Evolutionary conservation across 2,888 invertebrate genomes (phyloP).

Genomic region (Lamellibrachia columna): DNA sequence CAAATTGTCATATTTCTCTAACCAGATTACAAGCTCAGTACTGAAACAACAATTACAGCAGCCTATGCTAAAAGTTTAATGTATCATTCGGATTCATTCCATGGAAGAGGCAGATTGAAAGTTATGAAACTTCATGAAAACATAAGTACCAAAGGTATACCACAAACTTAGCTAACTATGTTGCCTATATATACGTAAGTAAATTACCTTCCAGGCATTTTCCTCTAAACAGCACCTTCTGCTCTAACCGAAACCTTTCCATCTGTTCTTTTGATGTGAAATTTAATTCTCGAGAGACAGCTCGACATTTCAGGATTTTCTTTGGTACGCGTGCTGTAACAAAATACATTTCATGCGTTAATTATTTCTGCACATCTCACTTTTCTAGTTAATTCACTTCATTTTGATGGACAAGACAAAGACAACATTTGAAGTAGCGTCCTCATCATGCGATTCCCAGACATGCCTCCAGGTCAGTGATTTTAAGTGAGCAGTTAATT

Average conservation of each 20-base stretch:
- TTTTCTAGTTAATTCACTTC: not conserved
- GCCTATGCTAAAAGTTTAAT: not conserved
- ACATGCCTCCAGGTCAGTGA: too few species aligned
- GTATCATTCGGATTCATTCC: not conserved
- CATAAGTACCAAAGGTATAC: too few species aligned
- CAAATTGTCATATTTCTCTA: not conserved
- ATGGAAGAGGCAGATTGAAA: not conserved
- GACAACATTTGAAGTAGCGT: too few species aligned
- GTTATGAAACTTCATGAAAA: not conserved
- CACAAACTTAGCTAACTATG: not conserved
- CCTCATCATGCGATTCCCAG: too few species aligned
- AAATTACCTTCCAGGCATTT: slow-evolving; percentile 80
- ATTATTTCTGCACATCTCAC: not conserved
- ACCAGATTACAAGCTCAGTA: not conserved
- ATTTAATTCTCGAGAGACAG: slow-evolving; percentile 70
- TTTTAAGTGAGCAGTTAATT: too few species aligned
- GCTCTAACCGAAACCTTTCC: slow-evolving; percentile 95
- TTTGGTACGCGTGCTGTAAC: slow-evolving; percentile 90
- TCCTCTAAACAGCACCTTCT: slow-evolving; percentile 79
- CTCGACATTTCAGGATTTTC: slow-evolving; percentile 89
- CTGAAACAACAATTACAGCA: not conserved
- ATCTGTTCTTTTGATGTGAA: slow-evolving; percentile 81
- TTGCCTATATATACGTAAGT: not conserved
- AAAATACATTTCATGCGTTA: not conserved
- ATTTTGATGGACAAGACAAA: not conserved